A percentile compares a stretch with the other conserved stretches of the same genome.
Conservation (phyloP, 1,140 invertebrate species). For the Neodiprion fabricii region DNA sequence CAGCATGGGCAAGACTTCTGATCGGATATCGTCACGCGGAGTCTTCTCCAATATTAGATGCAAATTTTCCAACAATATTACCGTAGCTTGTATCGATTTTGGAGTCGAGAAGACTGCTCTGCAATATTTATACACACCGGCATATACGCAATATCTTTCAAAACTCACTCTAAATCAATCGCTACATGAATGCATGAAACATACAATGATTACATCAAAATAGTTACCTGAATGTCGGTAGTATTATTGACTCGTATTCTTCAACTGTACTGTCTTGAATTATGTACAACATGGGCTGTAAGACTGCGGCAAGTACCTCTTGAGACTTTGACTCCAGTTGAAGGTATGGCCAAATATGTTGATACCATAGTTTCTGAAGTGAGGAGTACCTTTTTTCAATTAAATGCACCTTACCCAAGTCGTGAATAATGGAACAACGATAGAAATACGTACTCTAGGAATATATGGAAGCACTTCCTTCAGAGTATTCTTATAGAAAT, state of each 20-base stretch:
- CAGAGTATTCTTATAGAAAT: conserved; percentile 87
- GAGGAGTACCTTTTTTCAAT: conserved; percentile 25
- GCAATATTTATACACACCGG: conserved; percentile 45
- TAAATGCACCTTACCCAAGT: neutral
- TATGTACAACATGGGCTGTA: conserved; percentile 88
- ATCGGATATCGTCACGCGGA: conserved; percentile 77
- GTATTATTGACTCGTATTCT: conserved; percentile 85
- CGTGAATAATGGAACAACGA: neutral
- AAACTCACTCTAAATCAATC: too few species aligned
- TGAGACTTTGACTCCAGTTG: conserved; percentile 83
- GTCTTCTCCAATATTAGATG: conserved; percentile 91
- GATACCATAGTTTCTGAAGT: conserved; percentile 93
- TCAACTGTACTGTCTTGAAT: conserved; percentile 83
- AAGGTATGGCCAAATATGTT: conserved; percentile 91
- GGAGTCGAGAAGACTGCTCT: conserved; percentile 80
- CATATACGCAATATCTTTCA: conserved; percentile 26
- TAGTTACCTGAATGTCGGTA: conserved; percentile 78
- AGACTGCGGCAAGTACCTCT: conserved; percentile 86
- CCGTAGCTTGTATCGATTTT: conserved; percentile 89
- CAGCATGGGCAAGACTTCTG: conserved; percentile 87
- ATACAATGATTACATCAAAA: conserved; percentile 6
- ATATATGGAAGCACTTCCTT: conserved; percentile 87
- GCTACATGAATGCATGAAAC: neutral
- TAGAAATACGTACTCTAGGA: conserved; percentile 76
- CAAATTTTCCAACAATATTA: conserved; percentile 90